These are phyloP conservation scores for Palythoa grandiflora DNA, from an alignment of 92 coral and sea anemone genomes.

Conservation along the genomic window DNA sequence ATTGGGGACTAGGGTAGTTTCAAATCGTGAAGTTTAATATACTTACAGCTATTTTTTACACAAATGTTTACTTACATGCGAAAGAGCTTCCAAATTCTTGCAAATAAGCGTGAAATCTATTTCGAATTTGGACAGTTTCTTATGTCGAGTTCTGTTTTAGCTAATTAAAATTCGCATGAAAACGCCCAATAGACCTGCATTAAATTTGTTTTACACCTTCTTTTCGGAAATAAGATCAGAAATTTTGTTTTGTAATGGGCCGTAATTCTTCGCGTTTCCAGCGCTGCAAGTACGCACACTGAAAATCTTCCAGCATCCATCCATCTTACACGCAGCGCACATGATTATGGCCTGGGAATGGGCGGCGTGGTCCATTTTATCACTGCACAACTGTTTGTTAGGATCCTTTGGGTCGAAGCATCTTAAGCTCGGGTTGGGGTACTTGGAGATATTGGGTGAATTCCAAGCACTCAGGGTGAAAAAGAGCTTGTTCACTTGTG, in stretches of 20 bases:
- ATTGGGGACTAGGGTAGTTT: no score
- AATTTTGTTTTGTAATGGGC: constrained; percentile 71
- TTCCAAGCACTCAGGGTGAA: constrained; percentile 94
- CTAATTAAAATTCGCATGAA: no score
- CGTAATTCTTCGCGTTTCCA: constrained; percentile 86
- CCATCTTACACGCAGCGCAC: constrained; percentile 87
- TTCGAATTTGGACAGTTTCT: no score
- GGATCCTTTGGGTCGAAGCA: constrained; percentile 89
- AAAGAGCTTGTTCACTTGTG: constrained; percentile 80
- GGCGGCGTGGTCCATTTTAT: constrained; percentile 88
- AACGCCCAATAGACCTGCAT: neutral
- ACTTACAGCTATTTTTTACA: no score
- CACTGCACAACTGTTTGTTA: constrained; percentile 87
- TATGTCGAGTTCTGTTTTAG: no score
- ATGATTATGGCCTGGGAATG: constrained; percentile 94
- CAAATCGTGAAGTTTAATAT: no score
- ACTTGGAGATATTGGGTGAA: constrained; percentile 91
- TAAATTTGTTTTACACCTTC: constrained; percentile 8
- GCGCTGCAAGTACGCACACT: constrained; percentile 79
- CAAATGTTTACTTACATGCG: no score
- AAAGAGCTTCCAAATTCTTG: no score
- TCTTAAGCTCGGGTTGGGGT: constrained; percentile 82
- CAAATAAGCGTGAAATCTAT: no score
- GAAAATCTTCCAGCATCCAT: constrained; percentile 87
- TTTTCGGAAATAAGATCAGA: constrained; percentile 57